phyloP scores from a whole-genome alignment of 2,888 invertebrate species.

The Habroteleia sp. region DNA sequence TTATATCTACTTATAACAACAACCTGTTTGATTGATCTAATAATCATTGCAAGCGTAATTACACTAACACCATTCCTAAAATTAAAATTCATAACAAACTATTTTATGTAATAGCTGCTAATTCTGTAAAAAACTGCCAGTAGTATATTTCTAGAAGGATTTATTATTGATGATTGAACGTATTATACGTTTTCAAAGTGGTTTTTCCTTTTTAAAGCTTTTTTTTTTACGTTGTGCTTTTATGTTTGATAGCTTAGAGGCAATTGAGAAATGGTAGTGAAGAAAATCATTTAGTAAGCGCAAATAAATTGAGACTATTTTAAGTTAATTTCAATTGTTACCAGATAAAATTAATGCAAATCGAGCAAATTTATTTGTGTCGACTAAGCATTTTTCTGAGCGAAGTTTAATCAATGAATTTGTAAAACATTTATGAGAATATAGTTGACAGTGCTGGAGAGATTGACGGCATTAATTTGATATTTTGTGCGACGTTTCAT shows the following conservation, averaged over 20 bases:
- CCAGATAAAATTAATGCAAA: too few relatives aligned
- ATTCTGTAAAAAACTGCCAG: conserved; percentile 20
- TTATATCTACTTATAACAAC: too few relatives aligned
- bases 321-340: conserved; percentile 25
- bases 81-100: conserved; percentile 30
- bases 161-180: conserved; percentile 7
- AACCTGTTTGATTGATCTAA: conserved; percentile 19
- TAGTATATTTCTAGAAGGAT: conserved; percentile 20
- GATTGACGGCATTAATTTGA: conserved; percentile 12
- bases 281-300: too few relatives aligned
- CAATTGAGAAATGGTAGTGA: conserved; percentile 18
- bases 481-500: conserved; percentile 3
- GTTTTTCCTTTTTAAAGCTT: conserved; percentile 21
- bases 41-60: conserved; percentile 25
- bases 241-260: conserved; percentile 17
- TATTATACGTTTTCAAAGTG: conserved; percentile 14
- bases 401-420: background rate
- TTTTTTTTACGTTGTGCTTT: conserved; percentile 21
- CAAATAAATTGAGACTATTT: conserved; percentile 3
- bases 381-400: too few relatives aligned
- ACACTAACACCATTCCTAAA: conserved; percentile 15
- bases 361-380: conserved; percentile 5
- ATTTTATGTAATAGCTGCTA: conserved; percentile 30
- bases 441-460: too few relatives aligned
- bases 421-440: too few relatives aligned